Evolutionary conservation across 2,113 vertebrate species (phyloP), one percentile per base, ranked within the genome.

Genomic region (Mola mola): DNA sequence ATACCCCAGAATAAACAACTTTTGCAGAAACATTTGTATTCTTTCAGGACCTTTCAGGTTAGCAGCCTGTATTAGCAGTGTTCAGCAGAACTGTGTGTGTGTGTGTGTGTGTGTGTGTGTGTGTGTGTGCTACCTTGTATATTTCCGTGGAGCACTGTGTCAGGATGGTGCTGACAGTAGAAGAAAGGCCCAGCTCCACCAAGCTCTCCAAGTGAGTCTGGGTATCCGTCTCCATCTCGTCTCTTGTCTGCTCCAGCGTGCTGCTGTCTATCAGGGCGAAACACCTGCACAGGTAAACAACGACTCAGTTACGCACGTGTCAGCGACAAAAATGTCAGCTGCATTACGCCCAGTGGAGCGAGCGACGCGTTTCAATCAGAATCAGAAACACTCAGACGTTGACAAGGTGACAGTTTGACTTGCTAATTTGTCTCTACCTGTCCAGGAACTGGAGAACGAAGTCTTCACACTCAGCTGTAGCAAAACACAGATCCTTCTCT

Each of bases 391-490:
- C 29, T 53, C 46, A 50, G 28, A 33, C 17, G 4, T 17, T 61
- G 65, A 66, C 53, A 68, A 53, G 68, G 70, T 83, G 77, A 74
- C 66, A 72, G 69, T 36, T 36, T 64, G 59, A 59, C 47, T 55
- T 41, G 41, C 38, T 81, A 43, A 70, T 80, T 76, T 50, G 22
- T 55, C 26, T 61, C 24, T 87, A 98, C 97, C 96, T 97, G 86
- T 98, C 97, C 94, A 98, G 95, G 72, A 99, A 98, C 81, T 97
- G 97, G 41, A 98, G 92, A 63, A 98, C 95, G 22, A 98, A 98
- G 90, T 98, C 96, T 82, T 99, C 96, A 93, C 98, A 98, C 86
- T 97, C 94, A 49, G 95, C 96, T 13, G 95, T 95, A 47, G 96
- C 96, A 49, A 94, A 98, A 82, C 97, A 98, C 82, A 99, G 73